Percentiles rank a stretch among this genome's conserved stretches.
These are phyloP conservation scores for Eupithecia dodoneata DNA, from an alignment of 2,888 invertebrate genomes.

Conservation along the genomic window DNA sequence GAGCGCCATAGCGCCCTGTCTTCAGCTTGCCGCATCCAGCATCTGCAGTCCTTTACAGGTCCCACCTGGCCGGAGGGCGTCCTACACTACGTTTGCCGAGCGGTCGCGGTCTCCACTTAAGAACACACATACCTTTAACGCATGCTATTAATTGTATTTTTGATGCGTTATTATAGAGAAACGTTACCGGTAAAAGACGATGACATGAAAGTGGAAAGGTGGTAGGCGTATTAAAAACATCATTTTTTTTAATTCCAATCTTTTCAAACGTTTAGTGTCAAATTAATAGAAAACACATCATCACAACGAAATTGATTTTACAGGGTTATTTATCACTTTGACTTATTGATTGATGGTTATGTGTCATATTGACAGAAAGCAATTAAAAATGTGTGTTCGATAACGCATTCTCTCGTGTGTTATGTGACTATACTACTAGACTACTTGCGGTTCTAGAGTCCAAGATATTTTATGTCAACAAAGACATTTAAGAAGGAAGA, in stretches of 20 bases:
- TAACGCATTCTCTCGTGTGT: slow-evolving; percentile 54
- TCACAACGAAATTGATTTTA: slow-evolving; percentile 76
- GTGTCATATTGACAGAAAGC: slow-evolving; percentile 72
- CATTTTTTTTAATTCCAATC: slow-evolving; percentile 42
- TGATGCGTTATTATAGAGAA: background rate
- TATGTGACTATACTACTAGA: slow-evolving; percentile 33
- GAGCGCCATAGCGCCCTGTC: no score
- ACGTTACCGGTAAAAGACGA: background rate
- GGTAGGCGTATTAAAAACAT: slow-evolving; percentile 36
- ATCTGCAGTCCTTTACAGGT: no score
- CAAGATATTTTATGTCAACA: no score
- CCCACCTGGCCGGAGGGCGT: no score
- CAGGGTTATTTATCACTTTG: slow-evolving; percentile 73
- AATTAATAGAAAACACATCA: slow-evolving; percentile 78
- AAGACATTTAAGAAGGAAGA: no score
- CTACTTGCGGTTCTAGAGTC: no score
- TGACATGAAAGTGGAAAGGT: background rate
- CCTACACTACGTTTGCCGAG: no score
- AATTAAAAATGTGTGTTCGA: slow-evolving; percentile 73
- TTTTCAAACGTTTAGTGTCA: slow-evolving; percentile 76
- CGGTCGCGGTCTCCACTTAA: no score
- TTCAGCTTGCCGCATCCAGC: no score
- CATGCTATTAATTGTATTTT: background rate
- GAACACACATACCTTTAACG: no score
- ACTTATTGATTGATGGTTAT: slow-evolving; percentile 80